Conservation (phyloP, 1,140 invertebrate species). For the Plodia interpunctella region DNA sequence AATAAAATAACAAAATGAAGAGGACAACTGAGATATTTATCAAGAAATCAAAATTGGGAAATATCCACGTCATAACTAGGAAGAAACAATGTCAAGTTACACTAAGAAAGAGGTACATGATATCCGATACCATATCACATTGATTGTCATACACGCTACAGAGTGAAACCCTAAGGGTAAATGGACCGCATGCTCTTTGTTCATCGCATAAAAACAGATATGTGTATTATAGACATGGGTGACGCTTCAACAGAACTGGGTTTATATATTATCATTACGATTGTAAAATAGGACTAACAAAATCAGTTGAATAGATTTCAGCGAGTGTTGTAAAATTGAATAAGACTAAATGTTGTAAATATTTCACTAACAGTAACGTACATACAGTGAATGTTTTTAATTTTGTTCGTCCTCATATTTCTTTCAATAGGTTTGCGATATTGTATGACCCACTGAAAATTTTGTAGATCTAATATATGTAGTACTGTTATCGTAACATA, state of each 20-base stretch:
- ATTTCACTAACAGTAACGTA: no score
- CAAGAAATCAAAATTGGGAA: constrained; percentile 25
- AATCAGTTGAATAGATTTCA: no score
- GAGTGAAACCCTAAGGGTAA: constrained; percentile 13
- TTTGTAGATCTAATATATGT: no score
- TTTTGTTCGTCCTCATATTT: no score
- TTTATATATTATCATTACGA: not conserved
- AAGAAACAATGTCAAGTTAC: constrained; percentile 39
- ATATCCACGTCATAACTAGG: constrained; percentile 31
- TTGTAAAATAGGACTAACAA: no score
- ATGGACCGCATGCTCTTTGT: constrained; percentile 16
- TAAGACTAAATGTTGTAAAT: no score
- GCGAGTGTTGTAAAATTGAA: no score
- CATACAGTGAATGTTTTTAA: no score
- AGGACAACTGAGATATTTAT: constrained; percentile 25
- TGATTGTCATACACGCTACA: constrained; percentile 22
- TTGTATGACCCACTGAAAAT: no score
- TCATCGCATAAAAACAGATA: constrained; percentile 2
- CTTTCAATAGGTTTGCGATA: no score
- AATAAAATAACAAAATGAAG: no score
- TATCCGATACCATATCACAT: constrained; percentile 47
- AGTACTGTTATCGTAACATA: no score
- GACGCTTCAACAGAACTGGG: not conserved
- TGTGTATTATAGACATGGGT: not conserved
- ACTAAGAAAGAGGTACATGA: constrained; percentile 46